Conservation (phyloP, 2,797 vertebrate species). For the Aldrovandia affinis region DNA sequence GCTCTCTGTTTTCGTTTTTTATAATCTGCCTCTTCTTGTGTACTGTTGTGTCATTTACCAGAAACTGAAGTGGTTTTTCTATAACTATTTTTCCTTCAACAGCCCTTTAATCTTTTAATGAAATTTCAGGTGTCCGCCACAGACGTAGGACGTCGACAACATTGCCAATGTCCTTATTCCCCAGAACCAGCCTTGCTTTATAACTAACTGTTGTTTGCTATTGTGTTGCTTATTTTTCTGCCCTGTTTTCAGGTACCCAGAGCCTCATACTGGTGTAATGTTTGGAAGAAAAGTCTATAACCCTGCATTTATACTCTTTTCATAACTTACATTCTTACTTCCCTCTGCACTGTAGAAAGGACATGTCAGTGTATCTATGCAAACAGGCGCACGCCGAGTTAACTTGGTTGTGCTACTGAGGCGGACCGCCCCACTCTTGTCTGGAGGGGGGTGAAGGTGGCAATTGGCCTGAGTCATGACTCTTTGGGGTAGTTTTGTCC, state of each 20-base stretch:
- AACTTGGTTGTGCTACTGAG: slow-evolving; percentile 40
- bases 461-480: slow-evolving; percentile 75
- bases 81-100: slow-evolving; percentile 40
- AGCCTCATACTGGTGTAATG: slow-evolving; percentile 11
- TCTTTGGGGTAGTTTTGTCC: slow-evolving; percentile 72
- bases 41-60: slow-evolving; percentile 20
- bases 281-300: slow-evolving; percentile 41
- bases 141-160: background rate
- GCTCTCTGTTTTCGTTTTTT: slow-evolving; percentile 11
- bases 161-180: background rate
- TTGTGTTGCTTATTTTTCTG: background rate
- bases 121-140: background rate
- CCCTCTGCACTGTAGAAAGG: slow-evolving; percentile 41
- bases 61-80: slow-evolving; percentile 32
- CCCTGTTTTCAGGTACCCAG: slow-evolving; percentile 5
- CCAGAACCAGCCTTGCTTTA: slow-evolving; percentile 35
- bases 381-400: slow-evolving; percentile 43
- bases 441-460: slow-evolving; percentile 63
- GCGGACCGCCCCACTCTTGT: slow-evolving; percentile 24
- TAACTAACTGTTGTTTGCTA: background rate
- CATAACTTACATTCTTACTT: slow-evolving; percentile 32
- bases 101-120: slow-evolving; percentile 41
- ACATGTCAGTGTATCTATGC: slow-evolving; percentile 52
- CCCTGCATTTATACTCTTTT: slow-evolving; percentile 48
- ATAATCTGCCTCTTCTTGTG: background rate